These are phyloP conservation scores for Malurus elegans DNA, from an alignment of 2,113 vertebrate genomes.

Conservation along the genomic window DNA sequence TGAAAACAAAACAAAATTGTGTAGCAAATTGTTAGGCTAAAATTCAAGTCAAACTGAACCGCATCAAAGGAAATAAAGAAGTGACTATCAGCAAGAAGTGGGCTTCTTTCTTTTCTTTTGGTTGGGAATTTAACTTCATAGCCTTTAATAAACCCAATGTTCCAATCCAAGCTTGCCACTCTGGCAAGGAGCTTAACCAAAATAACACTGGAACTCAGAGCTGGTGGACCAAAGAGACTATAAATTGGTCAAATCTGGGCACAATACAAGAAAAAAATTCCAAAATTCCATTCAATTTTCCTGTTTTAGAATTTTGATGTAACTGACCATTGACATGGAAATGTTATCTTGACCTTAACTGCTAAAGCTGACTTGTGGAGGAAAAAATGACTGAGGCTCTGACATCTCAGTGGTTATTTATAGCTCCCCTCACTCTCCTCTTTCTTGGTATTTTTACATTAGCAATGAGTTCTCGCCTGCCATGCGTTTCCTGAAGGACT, in stretches of 20 bases:
- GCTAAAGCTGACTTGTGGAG: conserved; percentile 44
- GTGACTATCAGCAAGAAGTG: neutral
- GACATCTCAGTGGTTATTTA: conserved; percentile 54
- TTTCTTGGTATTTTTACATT: conserved; percentile 42
- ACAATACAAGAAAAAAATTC: conserved; percentile 17
- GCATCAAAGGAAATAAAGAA: conserved; percentile 34
- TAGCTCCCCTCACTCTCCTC: conserved; percentile 14
- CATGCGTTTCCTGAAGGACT: conserved; percentile 32
- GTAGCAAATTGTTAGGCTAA: conserved; percentile 7
- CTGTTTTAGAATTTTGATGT: conserved; percentile 59
- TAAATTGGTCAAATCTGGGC: conserved; percentile 28
- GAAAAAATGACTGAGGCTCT: conserved; percentile 52
- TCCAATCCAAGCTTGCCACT: conserved; percentile 35
- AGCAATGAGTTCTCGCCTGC: neutral
- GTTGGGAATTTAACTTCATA: conserved; percentile 34
- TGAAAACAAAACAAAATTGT: conserved; percentile 46
- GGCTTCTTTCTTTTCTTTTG: neutral
- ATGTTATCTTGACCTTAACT: conserved; percentile 65
- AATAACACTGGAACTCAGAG: conserved; percentile 48
- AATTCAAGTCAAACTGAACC: conserved; percentile 31
- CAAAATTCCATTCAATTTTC: conserved; percentile 44
- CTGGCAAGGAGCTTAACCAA: conserved; percentile 57
- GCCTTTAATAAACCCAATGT: conserved; percentile 43
- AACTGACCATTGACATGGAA: conserved; percentile 65
- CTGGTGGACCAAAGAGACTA: neutral